phyloP scores from a whole-genome alignment of 2,888 invertebrate genomes.

The Cantharis rufa region DNA sequence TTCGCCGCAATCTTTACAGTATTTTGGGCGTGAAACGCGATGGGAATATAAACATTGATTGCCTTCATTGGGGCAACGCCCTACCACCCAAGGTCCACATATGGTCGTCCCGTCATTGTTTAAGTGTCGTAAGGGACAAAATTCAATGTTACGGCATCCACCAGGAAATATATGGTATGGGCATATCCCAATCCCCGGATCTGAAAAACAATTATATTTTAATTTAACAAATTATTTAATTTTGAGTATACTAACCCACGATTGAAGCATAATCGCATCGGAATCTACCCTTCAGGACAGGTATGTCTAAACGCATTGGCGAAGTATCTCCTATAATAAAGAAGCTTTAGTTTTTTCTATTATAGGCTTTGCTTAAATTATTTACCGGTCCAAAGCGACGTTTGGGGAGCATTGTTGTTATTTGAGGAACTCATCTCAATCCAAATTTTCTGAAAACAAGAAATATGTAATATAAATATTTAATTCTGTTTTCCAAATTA shows the following conservation, averaged over 20 bases:
- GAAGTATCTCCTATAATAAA: not conserved
- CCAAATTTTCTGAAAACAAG: no score
- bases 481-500: no score
- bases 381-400: not conserved
- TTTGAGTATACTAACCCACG: not conserved
- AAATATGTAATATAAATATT: no score
- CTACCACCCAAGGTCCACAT: not conserved
- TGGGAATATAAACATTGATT: not conserved
- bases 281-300: not conserved
- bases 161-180: rapidly evolving
- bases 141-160: not conserved
- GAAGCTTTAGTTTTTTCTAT: not conserved
- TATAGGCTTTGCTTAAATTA: not conserved
- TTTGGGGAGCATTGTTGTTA: no score
- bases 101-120: not conserved
- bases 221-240: not conserved
- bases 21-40: not conserved
- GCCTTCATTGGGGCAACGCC: not conserved
- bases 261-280: not conserved
- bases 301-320: not conserved
- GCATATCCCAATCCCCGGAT: not conserved
- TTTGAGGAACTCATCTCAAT: no score
- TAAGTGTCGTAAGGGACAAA: not conserved
- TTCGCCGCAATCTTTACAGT: rapidly evolving
- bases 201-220: not conserved